Evolutionary conservation across 2,888 invertebrate species (phyloP).

Genomic region (Piscicola geometra): DNA sequence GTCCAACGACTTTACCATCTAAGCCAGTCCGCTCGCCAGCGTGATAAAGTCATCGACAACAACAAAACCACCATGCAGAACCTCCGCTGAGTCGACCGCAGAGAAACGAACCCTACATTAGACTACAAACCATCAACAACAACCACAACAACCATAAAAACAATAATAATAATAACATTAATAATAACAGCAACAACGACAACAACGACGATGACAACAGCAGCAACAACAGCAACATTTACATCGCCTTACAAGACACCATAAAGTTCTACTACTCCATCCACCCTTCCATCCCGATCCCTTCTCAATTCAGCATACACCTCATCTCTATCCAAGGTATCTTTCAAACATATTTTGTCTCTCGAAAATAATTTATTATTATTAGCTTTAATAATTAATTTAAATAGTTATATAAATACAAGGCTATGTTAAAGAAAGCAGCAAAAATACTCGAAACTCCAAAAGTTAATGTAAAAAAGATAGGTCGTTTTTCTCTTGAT

Average conservation of each 20-base stretch:
- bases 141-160: background rate
- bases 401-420: too few species aligned
- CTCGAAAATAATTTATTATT: too few species aligned
- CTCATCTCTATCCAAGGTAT: constrained; percentile 3
- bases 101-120: background rate
- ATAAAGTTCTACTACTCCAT: background rate
- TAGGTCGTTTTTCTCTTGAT: too few species aligned
- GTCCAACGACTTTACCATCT: too few species aligned
- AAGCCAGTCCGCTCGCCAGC: too few species aligned
- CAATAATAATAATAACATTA: background rate
- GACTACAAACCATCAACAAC: background rate
- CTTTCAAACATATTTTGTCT: too few species aligned
- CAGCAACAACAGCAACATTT: constrained; percentile 2
- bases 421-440: too few species aligned
- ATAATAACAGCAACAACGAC: background rate
- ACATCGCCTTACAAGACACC: background rate
- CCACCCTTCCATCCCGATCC: background rate
- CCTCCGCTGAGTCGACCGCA: background rate
- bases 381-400: too few species aligned
- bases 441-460: too few species aligned
- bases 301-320: background rate
- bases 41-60: too few species aligned
- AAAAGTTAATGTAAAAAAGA: too few species aligned
- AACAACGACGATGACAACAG: background rate
- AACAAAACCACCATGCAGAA: too few species aligned